Evolutionary conservation across 1,140 invertebrate genomes (phyloP), one percentile per base, ranked within the genome.

Genomic region (Apis florea): DNA sequence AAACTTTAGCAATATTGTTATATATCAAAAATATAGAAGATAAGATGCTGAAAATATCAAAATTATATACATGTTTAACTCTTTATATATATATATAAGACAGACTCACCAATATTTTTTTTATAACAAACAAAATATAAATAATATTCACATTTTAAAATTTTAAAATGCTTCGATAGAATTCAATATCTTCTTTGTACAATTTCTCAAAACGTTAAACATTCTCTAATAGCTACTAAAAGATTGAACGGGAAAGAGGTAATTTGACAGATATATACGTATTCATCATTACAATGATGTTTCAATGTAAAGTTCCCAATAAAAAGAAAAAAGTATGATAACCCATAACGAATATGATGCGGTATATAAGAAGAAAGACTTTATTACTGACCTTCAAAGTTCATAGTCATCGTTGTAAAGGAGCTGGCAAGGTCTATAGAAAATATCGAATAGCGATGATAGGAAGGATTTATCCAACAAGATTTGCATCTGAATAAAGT

Each of bases 401-500:
- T 63, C 47, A 54, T 26, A 68, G 56, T 76, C 72, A 69, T 26
- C 49, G 73, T 13, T 31, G 74, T 19, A 70, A 68, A 83, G 64
- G 53, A 81, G 74, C 53, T 24, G 26, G n/a, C 77, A 83, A 80
- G 78, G 82, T 40, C 58, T 31, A 66, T 49, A 59, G 51, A 47
- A 64, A 80, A 56, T 63, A 83, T 81, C 67, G 58, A 66, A 67
- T 83, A 79, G 64, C 74, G 51, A 58, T 71, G 77, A 78, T 26
- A 74, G 63, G 68, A 78, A 69, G 68, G 49, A 53, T 77, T 75
- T 83, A 68, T 70, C 71, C 71, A 74, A n/a, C 4, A n/a, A 24
- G 13, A 85, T 83, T 85, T 85, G 71, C 82, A 85, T 85, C 17
- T 80, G 82, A 84, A 85, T 80, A 68, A 75, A 73, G 47, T 73